These are phyloP conservation scores for Amphipoea oculea DNA, from an alignment of 2,888 invertebrate species.

Conservation along the genomic window DNA sequence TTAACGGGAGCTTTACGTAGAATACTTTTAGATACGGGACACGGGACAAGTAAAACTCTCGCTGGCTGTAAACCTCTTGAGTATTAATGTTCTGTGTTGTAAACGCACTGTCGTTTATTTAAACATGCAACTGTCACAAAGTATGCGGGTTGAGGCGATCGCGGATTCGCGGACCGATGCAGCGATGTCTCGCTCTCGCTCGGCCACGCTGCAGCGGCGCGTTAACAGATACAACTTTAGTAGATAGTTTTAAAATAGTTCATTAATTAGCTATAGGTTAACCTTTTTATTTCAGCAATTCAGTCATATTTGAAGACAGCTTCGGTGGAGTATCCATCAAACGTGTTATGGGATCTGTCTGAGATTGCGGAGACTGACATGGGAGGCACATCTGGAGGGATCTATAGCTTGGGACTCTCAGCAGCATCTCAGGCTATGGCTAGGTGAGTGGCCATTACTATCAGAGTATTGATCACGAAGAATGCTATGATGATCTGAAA, in stretches of 20 bases:
- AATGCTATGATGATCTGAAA: not conserved
- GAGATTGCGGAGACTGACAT: conserved; percentile 92
- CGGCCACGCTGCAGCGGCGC: too few relatives aligned
- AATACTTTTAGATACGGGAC: too few relatives aligned
- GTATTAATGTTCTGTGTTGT: too few relatives aligned
- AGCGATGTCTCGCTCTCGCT: too few relatives aligned
- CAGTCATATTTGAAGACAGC: conserved; percentile 77
- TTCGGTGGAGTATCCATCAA: conserved; percentile 81
- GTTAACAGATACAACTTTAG: too few relatives aligned
- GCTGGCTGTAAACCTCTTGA: too few relatives aligned
- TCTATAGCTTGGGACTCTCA: conserved; percentile 94
- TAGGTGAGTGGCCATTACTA: conserved; percentile 65
- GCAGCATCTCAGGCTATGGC: conserved; percentile 90
- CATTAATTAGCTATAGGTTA: not conserved
- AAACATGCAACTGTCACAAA: too few relatives aligned
- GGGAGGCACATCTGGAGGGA: conserved; percentile 95
- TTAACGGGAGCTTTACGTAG: not conserved
- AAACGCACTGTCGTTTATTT: too few relatives aligned
- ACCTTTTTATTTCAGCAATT: conserved; percentile 75
- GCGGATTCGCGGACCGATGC: too few relatives aligned
- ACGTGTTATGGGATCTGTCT: conserved; percentile 88
- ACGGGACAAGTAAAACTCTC: too few relatives aligned
- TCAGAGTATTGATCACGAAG: not conserved
- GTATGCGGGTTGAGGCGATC: too few relatives aligned
- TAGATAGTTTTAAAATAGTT: not conserved